A percentile compares a stretch with the other conserved stretches of the same genome.
These are phyloP conservation scores for Macaca nemestrina DNA, from an alignment of 2,113 vertebrate genomes.

Conservation along the genomic window DNA sequence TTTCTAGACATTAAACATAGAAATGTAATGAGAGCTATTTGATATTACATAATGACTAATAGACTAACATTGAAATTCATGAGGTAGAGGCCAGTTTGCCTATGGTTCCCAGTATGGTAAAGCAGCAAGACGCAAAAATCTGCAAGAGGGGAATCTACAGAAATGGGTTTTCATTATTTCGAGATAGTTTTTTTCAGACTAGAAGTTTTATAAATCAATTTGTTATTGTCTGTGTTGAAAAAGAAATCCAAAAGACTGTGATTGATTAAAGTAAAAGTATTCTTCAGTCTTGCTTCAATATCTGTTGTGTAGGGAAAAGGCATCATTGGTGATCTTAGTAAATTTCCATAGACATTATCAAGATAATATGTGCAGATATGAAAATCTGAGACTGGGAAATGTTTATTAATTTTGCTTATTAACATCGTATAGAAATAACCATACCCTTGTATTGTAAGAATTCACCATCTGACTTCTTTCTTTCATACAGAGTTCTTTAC, in stretches of 20 bases:
- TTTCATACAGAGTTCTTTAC: constrained; percentile 30
- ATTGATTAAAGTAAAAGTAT: neutral
- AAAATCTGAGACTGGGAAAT: neutral
- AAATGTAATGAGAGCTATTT: neutral
- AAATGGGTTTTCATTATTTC: neutral
- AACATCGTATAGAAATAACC: constrained; percentile 53
- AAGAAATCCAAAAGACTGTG: neutral
- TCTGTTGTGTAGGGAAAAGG: neutral
- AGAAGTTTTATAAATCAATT: neutral
- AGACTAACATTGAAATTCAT: neutral
- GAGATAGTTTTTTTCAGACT: neutral
- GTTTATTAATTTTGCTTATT: constrained; percentile 39
- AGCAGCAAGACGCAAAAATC: neutral
- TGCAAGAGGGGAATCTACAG: neutral
- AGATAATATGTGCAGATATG: neutral
- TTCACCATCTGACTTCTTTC: constrained; percentile 28
- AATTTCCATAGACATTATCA: neutral
- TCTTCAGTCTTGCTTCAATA: neutral
- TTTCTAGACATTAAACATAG: neutral
- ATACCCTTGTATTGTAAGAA: constrained; percentile 52
- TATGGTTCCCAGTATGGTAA: neutral
- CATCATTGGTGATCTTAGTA: neutral
- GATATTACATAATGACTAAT: neutral
- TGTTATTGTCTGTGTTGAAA: neutral
- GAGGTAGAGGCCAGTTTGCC: neutral